A percentile compares a stretch with the other conserved stretches of the same genome.
Conservation (phyloP, 2,888 invertebrate species). For the Junonia oenone region DNA sequence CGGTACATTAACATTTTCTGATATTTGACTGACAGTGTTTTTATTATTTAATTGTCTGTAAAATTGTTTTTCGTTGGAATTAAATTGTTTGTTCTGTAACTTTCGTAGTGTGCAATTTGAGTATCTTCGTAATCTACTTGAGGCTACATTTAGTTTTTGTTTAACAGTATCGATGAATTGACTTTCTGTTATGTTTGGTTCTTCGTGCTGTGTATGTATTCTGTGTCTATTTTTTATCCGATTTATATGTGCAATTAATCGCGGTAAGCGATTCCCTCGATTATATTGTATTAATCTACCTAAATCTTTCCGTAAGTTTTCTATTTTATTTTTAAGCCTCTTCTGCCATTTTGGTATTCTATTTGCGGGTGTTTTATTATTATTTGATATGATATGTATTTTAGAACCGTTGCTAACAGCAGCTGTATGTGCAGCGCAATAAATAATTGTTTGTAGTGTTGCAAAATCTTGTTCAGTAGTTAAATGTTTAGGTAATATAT, state of each 20-base stretch:
- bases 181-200: background rate
- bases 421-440: constrained; percentile 11
- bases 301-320: constrained; percentile 12
- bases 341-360: constrained; percentile 17
- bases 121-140: background rate
- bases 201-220: background rate
- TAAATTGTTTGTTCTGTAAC: background rate
- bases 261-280: background rate
- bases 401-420: constrained; percentile 4
- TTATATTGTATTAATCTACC: constrained; percentile 15
- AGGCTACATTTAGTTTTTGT: background rate
- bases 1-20: background rate
- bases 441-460: constrained; percentile 8
- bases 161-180: background rate
- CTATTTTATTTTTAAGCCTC: constrained; percentile 16
- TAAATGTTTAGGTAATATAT: constrained; percentile 4
- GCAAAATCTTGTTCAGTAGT: constrained; percentile 6
- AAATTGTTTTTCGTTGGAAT: background rate
- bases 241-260: background rate
- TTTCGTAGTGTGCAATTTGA: background rate
- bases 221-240: background rate
- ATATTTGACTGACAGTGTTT: no score
- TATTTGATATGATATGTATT: background rate
- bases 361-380: background rate
- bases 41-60: background rate